Evolutionary conservation across 1,140 invertebrate genomes (phyloP), one percentile per base, ranked within the genome.

Genomic region (Aleiodes sp.): DNA sequence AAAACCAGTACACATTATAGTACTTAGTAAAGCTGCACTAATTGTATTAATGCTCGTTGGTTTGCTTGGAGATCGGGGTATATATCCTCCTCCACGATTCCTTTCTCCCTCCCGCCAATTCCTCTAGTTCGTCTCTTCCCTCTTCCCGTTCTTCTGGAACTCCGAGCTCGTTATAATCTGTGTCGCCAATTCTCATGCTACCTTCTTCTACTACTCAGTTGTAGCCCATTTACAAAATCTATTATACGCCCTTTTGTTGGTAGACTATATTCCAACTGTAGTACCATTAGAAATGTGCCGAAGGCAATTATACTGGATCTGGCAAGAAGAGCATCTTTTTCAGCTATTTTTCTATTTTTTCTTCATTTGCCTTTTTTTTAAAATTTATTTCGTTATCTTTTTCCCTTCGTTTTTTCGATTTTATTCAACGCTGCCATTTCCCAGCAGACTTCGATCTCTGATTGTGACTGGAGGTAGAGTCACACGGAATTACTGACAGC

Each of bases 21-120:
- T 76, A 81, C 78, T 84, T 83, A 81, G 77, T 75, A 79, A 81
- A 83, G 79, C 82, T 78, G 72, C 71, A 78, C 80, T 84, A 85
- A 85, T 85, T 84, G 81, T 84, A 84, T 85, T 83, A 85, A 84
- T 82, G 76, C 80, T 79, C 78, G 77, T 80, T 80, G 82, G 80
- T 80, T 81, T 77, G 75, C 74, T 73, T 56, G 75, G 78, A 70
- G 46, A 79, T 81, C 77, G 78, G 76, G 74, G 65, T 73, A 66
- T 63, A 67, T 67, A 71, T 70, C 68, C 16, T 37, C 31, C n/a
- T 4, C 4, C 33, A n/a, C n/a, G n/a, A n/a, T n/a, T n/a, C n/a
- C n/a, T n/a, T n/a, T n/a, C n/a, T n/a, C 29, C 16, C 21, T 29
- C 37, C 31, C 24, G 37, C 35, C 12, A 39, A 29, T 59, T 29